Conservation (phyloP, 2,888 invertebrate genomes). For the Petrolisthes manimaculis region DNA sequence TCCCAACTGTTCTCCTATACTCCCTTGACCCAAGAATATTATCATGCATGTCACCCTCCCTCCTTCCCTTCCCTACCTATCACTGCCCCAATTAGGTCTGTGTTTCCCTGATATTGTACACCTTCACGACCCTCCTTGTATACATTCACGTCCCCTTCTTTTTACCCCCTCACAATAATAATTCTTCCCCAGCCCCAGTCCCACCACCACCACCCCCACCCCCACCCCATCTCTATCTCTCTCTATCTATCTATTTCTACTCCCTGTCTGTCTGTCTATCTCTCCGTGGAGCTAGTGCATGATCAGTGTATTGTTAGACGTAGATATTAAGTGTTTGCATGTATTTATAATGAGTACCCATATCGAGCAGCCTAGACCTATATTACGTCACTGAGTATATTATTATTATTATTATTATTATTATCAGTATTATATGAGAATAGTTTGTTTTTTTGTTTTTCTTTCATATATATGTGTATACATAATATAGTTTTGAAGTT, state of each 20-base stretch:
- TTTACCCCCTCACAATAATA: neutral
- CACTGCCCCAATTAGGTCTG: neutral
- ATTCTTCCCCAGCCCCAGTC: neutral
- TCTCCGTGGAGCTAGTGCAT: conserved; percentile 26
- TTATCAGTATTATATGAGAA: conserved; percentile 5
- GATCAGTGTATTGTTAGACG: conserved; percentile 28
- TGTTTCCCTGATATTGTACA: neutral
- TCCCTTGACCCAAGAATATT: too few relatives aligned
- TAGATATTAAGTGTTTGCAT: conserved; percentile 34
- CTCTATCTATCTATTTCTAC: neutral
- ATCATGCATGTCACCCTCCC: neutral
- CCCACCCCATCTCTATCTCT: neutral
- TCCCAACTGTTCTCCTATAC: neutral
- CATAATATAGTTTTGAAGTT: conserved; percentile 20
- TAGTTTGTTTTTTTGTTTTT: neutral
- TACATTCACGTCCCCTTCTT: neutral
- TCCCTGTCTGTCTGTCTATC: neutral
- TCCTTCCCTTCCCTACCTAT: neutral
- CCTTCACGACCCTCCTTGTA: neutral
- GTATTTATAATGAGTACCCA: conserved; percentile 22
- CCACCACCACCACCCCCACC: neutral
- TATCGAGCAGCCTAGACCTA: conserved; percentile 46
- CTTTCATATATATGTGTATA: neutral
- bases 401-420: neutral
- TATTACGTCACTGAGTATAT: conserved; percentile 4